These are phyloP conservation scores for Bos taurus DNA, from an alignment of 2,113 vertebrate genomes.

Conservation along the genomic window DNA sequence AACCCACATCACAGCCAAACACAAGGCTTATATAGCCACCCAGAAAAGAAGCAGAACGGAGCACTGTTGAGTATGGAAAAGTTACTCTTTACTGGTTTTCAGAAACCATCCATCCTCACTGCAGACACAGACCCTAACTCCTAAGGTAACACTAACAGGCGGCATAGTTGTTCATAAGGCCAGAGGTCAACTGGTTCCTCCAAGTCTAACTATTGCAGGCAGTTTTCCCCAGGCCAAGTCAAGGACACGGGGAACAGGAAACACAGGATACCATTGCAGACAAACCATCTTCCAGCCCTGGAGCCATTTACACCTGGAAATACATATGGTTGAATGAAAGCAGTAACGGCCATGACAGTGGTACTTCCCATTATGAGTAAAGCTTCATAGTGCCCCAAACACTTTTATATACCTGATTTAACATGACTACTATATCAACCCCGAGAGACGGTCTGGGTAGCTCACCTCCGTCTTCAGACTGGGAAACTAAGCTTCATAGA, in stretches of 20 bases:
- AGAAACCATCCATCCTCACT: background rate
- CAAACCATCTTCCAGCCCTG: background rate
- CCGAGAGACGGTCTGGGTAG: background rate
- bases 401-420: background rate
- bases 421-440: background rate
- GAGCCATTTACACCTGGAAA: background rate
- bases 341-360: accelerated
- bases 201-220: background rate
- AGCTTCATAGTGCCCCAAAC: background rate
- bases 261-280: background rate
- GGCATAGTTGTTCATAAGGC: no score
- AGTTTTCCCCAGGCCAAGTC: background rate
- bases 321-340: accelerated
- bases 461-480: background rate
- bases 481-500: background rate
- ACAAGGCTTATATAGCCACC: background rate
- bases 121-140: background rate
- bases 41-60: background rate
- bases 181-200: background rate
- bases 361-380: background rate
- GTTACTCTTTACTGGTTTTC: no score
- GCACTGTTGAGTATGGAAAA: no score
- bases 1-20: background rate
- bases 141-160: background rate
- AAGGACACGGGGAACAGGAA: background rate